Evolutionary conservation across 2,888 invertebrate genomes (phyloP), one percentile per base, ranked within the genome.

Genomic region (Criorhina ranunculi): DNA sequence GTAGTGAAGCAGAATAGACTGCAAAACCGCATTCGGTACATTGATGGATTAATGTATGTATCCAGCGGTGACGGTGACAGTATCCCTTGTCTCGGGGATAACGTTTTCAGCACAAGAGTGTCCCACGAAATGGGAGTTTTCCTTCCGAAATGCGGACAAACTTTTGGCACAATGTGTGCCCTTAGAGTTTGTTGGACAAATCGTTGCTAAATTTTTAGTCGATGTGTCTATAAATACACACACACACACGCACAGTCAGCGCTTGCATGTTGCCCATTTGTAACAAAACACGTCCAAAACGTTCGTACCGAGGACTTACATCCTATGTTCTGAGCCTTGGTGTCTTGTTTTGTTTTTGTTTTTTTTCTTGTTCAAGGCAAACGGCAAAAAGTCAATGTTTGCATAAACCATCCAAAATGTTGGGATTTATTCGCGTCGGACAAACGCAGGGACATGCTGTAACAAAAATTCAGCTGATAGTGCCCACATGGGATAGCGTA

Each of bases 41-140:
- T 62, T 83, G 83, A 75, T 75, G 67, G 83, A 83, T 69, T 73
- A 83, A 83, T 83, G 79, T 62, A 69, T 79, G 83, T 64, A 55
- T 69, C 69, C 57, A 83, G 62, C 53, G 66, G 73, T 69, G 62
- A 51, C 62, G 67, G 42, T 40, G 62, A 59, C 46, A 59, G 59
- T 57, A 37, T 62, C 37, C 67, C 64, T 57, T 37, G 73, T 59
- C 67, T 73, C 55, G 53, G 66, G 33, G 66, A 60, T 55, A 29
- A 60, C 51, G 67, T 67, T 60, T 72, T 53, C 59, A 62, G 19
- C 55, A 49, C 49, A 49, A 46, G 24, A 33, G 69, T 40, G 19
- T 6, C 19, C 33, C 4, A 33, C 15, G 24, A 9, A 31, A 60
- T 24, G 44, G 60, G 44, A 60, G 42, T 55, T 40, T 72, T 73